These are phyloP conservation scores for Arothron firmamentum DNA, from an alignment of 2,113 vertebrate genomes.

Conservation along the genomic window DNA sequence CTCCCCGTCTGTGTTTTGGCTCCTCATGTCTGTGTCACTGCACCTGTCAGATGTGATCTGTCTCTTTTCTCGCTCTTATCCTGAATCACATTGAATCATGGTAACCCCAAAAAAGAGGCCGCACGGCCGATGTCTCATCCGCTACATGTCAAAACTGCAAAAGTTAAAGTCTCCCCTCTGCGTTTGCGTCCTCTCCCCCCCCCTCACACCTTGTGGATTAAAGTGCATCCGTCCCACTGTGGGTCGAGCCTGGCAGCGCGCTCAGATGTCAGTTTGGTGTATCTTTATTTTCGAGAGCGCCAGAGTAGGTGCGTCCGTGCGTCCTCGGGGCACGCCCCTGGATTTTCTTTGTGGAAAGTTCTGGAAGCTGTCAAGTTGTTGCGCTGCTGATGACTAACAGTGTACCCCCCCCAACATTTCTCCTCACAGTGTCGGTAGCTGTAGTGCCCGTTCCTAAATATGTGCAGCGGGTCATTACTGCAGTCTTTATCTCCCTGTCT, in stretches of 20 bases:
- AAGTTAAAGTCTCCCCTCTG: slow-evolving; percentile 19
- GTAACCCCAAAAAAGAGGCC: slow-evolving; percentile 24
- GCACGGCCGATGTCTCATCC: slow-evolving; percentile 37
- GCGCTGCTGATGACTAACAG: slow-evolving; percentile 19
- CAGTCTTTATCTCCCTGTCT: slow-evolving; percentile 1
- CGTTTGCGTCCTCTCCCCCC: too few species aligned
- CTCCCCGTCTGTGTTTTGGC: slow-evolving; percentile 7
- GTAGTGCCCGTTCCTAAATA: slow-evolving; percentile 27
- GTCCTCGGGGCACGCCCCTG: slow-evolving; percentile 7
- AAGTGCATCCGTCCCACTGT: background rate
- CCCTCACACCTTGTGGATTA: slow-evolving; percentile 16
- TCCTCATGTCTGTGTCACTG: slow-evolving; percentile 44
- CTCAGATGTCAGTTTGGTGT: slow-evolving; percentile 10
- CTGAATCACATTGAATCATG: slow-evolving; percentile 51
- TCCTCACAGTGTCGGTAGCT: slow-evolving; percentile 8
- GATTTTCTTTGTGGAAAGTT: slow-evolving; percentile 18
- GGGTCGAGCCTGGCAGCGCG: background rate
- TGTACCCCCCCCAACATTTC: slow-evolving; percentile 17
- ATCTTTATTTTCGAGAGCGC: slow-evolving; percentile 7
- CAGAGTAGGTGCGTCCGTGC: slow-evolving; percentile 4
- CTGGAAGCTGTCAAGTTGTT: slow-evolving; percentile 27
- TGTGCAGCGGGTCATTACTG: slow-evolving; percentile 6
- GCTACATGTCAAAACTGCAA: slow-evolving; percentile 36
- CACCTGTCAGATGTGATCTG: slow-evolving; percentile 60
- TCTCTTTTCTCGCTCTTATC: slow-evolving; percentile 35